Percentiles rank a stretch among this genome's conserved stretches.
phyloP scores from a whole-genome alignment of 2,113 vertebrate genomes.

The Lepidothrix coronata region DNA sequence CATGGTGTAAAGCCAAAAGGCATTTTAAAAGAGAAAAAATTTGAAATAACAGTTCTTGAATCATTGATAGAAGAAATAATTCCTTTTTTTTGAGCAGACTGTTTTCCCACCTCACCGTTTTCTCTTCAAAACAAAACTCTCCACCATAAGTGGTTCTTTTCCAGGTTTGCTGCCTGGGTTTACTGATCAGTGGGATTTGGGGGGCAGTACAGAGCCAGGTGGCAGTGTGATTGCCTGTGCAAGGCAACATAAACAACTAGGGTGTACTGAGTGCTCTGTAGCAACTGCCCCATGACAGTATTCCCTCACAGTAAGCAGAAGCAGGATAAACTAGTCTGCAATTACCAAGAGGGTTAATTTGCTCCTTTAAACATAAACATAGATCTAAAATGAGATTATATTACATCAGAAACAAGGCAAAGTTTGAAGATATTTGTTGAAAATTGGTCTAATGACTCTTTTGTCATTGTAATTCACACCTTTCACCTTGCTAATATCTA shows the following conservation, averaged over 20 bases:
- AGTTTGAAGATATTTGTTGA: slow-evolving; percentile 39
- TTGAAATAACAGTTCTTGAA: background rate
- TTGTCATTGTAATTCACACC: slow-evolving; percentile 19
- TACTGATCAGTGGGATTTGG: background rate
- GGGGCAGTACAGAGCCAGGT: background rate
- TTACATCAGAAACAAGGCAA: slow-evolving; percentile 19
- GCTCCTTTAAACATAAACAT: slow-evolving; percentile 5
- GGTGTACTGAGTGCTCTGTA: background rate
- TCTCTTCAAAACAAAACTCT: background rate
- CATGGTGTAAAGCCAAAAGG: background rate
- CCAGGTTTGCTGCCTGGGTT: background rate
- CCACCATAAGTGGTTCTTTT: background rate
- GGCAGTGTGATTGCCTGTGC: background rate
- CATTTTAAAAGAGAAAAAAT: background rate
- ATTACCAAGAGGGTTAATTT: background rate
- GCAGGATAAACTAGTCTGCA: slow-evolving; percentile 29
- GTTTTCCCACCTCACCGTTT: background rate
- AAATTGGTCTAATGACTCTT: slow-evolving; percentile 34
- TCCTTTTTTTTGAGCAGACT: background rate
- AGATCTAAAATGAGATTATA: slow-evolving; percentile 44
- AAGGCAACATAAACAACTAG: background rate
- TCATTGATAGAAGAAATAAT: background rate
- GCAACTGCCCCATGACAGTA: background rate
- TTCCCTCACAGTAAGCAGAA: background rate
- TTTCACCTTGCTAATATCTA: slow-evolving; percentile 24